Base-by-base conservation (phyloP, 2,888 invertebrate species). In the Nymphalis c-album region DNA sequence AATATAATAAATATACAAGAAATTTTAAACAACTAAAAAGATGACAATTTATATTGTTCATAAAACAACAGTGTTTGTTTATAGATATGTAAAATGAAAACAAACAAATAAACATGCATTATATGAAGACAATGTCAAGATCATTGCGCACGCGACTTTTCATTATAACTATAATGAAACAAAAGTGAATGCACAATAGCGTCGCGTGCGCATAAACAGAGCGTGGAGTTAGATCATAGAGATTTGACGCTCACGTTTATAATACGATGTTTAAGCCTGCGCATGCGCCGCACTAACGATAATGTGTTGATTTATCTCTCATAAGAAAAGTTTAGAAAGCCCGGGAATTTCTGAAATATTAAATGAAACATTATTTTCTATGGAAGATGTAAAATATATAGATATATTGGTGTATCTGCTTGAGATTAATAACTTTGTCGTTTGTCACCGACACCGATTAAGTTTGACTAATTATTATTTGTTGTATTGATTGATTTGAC, bases 201-300 rank as follows among this genome's bases (percentile, higher is more conserved):
- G 18, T 71, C 62, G 68, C 73, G 71, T 73, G 73, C 64, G 64
- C 59, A 51, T 22, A 64, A 60, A 55, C 45, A 59, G 48, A 51
- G 26, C 26, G 51, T 26, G 22, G 22, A 55, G 55, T 69, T 63
- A 63, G 55, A 70, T 59, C 62, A 58, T 53, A 31, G 63, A 63
- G 50, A 53, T 53, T 22, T 45, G 45, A 59, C 59, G 10, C n/a
- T 57, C 4, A 40, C 3, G 10, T 31, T 57, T 35, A 57, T 57
- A 59, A 45, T 59, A 18, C 45, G 1, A 40, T 18, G 22, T 16
- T 45, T 16, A 58, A 40, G 13, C 40, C 40, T 40, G 50, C 18
- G 50, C 18, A 20, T 10, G 18, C 18, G 20, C 20, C 18, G 18
- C 20, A 50, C 20, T 18, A 50, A 40, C 40, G 3, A 40, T 40